Evolutionary conservation across 1,140 invertebrate species (phyloP), one percentile per base, ranked within the genome.

Genomic region (Copidosoma floridanum): DNA sequence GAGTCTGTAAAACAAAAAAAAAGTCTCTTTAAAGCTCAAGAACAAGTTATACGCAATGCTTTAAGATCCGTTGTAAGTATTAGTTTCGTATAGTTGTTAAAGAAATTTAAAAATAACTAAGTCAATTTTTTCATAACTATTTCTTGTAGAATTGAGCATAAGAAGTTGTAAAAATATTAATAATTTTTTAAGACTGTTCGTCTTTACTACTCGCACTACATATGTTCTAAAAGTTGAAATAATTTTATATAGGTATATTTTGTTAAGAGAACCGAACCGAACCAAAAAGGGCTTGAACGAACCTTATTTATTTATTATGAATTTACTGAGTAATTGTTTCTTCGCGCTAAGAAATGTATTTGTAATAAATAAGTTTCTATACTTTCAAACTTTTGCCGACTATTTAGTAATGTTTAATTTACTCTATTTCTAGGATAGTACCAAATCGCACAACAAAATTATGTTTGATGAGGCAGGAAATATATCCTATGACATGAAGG

Each of bases 1-100:
- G 75, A 83, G 57, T 85, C 85, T 14, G 74, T 87, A 54, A 81
- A 79, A 61, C 75, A 79, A 57, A 85, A 82, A 61, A 83, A 81
- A 58, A 72, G 81, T 65, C 71, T 76, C 20, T 86, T 85, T 59
- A 82, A 79, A 70, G 69, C 78, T 53, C 83, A 85, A 71, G 82
- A 84, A 76, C 73, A 79, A 62, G 65, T 82, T 5, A 83, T 87
- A 24, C 80, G 83, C 69, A 72, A 78, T 63, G 84, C 84, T 23
- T 71, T 87, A 32, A 78, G 76, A 59, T 75, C 74, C 67, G 78
- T 86, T 68, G 85, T 85, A 64, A 57, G 41, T 61, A 50, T 12
- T 20, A 27, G 18, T 46, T 21, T 40, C 18, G 4, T 7, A 7
- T 3, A 40, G 3, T 40, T 40, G 5, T 48, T n/a, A n/a, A n/a